Evolutionary conservation across 2,797 vertebrate genomes (phyloP), one percentile per base, ranked within the genome.

Genomic region (Aulostomus chinensis): DNA sequence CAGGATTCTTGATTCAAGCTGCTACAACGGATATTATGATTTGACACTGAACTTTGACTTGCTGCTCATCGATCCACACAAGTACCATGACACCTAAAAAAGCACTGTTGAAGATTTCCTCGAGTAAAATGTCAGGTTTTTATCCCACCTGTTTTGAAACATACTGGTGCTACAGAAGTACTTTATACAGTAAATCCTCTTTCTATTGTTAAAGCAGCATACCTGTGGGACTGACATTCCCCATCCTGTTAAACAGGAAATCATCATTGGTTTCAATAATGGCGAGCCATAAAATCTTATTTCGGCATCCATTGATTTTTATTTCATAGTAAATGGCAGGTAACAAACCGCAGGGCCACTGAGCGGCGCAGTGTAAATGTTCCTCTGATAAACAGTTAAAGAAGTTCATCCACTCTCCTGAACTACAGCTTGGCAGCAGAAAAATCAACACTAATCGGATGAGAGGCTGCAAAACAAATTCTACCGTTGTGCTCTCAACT

Each of bases 381-480:
- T 73, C 78, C 86, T 86, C 89, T 86, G 87, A 92, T 91, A 90
- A 93, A 89, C 83, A 86, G 80, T 90, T 92, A 90, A 91, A 91
- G 88, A 92, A 93, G 88, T 93, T 91, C 85, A 85, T 88, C 80
- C 83, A 88, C 83, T 89, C 87, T 79, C 69, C 89, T 87, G 85
- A 92, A 89, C 90, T 87, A 87, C 69, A 68, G 81, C 76, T 84
- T 78, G 83, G 84, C 81, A 73, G 88, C 84, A 91, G 90, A 58
- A 89, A 92, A 93, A 95, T 95, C 94, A 93, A 94, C 95, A 88
- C 88, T 94, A 95, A 96, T 94, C 92, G 86, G 91, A 93, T 94
- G 88, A 92, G 86, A 88, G 88, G 81, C 85, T 89, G 85, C 91
- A 92, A 94, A 96, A 92, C 88, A 92, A 92, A 93, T 94, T 93